Evolutionary conservation across 53 echinoderm and acorn worm species (phyloP), one percentile per base, ranked within the genome.

Genomic region (Henricia sp.): DNA sequence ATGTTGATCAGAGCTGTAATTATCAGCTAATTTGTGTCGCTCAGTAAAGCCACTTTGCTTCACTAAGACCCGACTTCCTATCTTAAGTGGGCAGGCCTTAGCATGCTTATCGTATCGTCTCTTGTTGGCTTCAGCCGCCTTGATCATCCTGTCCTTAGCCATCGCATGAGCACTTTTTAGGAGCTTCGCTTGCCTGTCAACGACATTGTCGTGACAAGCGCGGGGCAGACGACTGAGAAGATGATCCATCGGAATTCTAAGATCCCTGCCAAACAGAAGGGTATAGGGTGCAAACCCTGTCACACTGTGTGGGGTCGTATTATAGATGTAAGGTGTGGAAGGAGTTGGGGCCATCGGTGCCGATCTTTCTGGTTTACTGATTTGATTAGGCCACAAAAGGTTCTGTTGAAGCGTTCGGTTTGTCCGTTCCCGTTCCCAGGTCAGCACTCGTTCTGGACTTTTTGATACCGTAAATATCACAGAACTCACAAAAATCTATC

Each of bases 401-500:
- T 88, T 35, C 64, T 58, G 42, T 89, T 84, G 55, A 89, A 89
- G 0, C 84, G 50, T 36, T 74, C 89, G 0, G 89, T 68, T 26
- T 89, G 88, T 1, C 70, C 82, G 42, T 88, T 88, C 19, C 88
- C 88, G 25, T 82, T 70, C 3, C 63, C 51, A 34, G 65, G 74
- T 83, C 83, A 5, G 89, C 73, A 3, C 64, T 82, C 0, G 88
- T 88, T 21, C 52, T 55, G 4, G 88, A 46, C 44, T 88, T 88
- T 1, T 54, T 29, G 4, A 82, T 82, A 1, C 72, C 65, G 26
- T 82, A 88, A 3, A 88, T 27, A 25, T 70, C 50, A 24, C 80
- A 82, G 13, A 82, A 24, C 25, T 88, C 88, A 16, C 41, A 58
- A 40, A 92, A 92, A 40, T 88, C 92, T 3, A 92, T 92, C 1